Percentiles rank a stretch among this genome's conserved stretches.
phyloP scores from a whole-genome alignment of 2,113 vertebrate genomes.

The Charina bottae region DNA sequence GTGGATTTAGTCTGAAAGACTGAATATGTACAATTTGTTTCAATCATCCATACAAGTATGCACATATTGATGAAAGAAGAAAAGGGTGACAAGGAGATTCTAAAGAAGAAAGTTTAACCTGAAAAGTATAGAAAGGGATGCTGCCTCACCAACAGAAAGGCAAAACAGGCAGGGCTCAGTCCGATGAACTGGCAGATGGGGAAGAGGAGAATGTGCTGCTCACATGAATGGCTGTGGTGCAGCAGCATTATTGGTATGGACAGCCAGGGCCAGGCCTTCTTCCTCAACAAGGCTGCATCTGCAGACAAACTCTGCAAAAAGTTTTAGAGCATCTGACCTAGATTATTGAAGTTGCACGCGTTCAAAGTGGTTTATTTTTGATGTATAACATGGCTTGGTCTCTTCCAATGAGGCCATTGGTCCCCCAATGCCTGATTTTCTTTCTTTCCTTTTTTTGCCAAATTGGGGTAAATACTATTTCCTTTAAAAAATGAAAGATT shows the following conservation, averaged over 20 bases:
- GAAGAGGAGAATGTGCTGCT: not conserved
- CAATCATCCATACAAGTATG: not conserved
- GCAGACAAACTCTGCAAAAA: not conserved
- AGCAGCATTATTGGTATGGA: not conserved
- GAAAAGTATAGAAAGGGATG: not conserved
- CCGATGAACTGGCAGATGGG: not conserved
- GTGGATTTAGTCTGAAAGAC: not conserved
- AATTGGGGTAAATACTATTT: not conserved
- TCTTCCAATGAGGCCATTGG: not conserved
- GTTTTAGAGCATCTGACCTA: not conserved
- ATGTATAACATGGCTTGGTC: not conserved
- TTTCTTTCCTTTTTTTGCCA: not conserved
- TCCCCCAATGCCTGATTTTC: not conserved
- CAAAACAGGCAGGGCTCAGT: not conserved
- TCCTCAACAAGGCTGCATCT: not conserved
- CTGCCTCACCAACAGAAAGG: not conserved
- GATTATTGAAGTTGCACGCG: not conserved
- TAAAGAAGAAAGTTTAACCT: conserved; percentile 12
- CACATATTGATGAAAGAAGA: conserved; percentile 1
- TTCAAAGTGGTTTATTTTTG: not conserved
- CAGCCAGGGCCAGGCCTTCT: not conserved
- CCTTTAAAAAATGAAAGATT: too few relatives aligned
- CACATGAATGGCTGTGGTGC: not conserved
- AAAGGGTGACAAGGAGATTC: not conserved
- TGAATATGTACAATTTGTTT: conserved; percentile 12